Base-by-base conservation (phyloP, 2,797 vertebrate species). In the Odontamblyopus lacepedii region DNA sequence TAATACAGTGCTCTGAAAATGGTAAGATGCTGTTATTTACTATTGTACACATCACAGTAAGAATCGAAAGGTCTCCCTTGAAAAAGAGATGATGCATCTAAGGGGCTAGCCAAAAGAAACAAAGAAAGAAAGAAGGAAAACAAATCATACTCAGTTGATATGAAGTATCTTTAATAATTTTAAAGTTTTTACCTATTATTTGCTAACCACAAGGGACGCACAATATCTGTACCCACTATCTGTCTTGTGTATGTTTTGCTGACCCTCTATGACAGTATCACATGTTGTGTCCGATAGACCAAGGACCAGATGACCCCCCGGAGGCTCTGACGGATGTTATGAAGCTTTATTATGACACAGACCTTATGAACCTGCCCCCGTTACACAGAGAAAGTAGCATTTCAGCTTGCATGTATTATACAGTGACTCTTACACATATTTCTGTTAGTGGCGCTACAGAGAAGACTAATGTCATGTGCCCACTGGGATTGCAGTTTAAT, bases 331-430 rank as follows among this genome's bases (percentile, higher is more conserved):
- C 53, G 59, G 68, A 65, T 44, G 32, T 72, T 7, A 67, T 60
- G 63, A 35, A 85, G 73, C 69, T 70, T 78, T 78, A 77, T 78
- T 84, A 74, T 79, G 80, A 87, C 70, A 77, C 50, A 18, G 27
- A 85, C 80, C 73, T 78, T 50, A 19, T 75, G 27, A 78, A 51
- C 66, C 38, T 35, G 18, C 18, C 7, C 57, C 18, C 18, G 35
- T 51, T 35, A 16, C n/a, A 53, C 26, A 44, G 63, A 70, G 44
- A 82, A 81, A 76, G 78, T 73, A 69, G 72, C 27, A 7, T 80
- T 63, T 69, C 73, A 76, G 77, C 55, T 76, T 55, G 55, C 67
- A 71, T 13, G 74, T 56, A 74, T 59, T 26, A n/a, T 19, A 72
- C 35, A 9, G 60, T 19, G 60, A 68, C 79, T 75, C 76, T 69